Percentiles rank a stretch among this genome's conserved stretches.
Evolutionary conservation across 2,797 vertebrate genomes (phyloP).

Genomic region (Malacoctenus gilli): DNA sequence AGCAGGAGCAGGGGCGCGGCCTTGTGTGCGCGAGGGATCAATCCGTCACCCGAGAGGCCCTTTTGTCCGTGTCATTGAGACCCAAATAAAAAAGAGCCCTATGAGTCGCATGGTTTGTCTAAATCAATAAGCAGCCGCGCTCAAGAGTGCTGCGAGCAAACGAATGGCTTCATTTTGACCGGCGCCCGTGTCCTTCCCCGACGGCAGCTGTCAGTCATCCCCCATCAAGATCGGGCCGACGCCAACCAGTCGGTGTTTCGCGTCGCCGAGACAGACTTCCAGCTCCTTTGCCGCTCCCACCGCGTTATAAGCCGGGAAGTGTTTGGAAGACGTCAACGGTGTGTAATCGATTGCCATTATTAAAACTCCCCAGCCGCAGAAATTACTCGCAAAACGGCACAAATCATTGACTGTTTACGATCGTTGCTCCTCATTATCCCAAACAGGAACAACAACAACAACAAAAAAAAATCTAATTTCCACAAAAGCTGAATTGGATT

Average conservation of each 20-base stretch:
- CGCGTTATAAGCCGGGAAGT: too few relatives aligned
- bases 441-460: too few relatives aligned
- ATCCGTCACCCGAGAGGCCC: conserved; percentile 37
- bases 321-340: not conserved
- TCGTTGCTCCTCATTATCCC: not conserved
- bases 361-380: not conserved
- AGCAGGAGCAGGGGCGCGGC: conserved; percentile 37
- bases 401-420: conserved; percentile 1
- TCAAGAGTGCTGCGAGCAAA: conserved; percentile 22
- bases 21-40: conserved; percentile 39
- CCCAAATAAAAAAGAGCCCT: conserved; percentile 57
- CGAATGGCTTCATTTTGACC: conserved; percentile 26
- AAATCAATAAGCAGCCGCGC: conserved; percentile 45
- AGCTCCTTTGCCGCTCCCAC: not conserved
- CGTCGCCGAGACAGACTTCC: too few relatives aligned
- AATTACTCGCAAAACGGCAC: not conserved
- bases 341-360: conserved; percentile 10
- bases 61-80: conserved; percentile 51
- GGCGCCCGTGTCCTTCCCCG: conserved; percentile 8
- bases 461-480: too few relatives aligned
- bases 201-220: conserved; percentile 34
- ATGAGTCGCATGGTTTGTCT: conserved; percentile 41
- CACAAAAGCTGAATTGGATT: too few relatives aligned
- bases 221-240: conserved; percentile 8
- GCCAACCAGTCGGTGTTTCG: conserved; percentile 4